A percentile compares a stretch with the other conserved stretches of the same genome.
Evolutionary conservation across 2,113 vertebrate species (phyloP).

Genomic region (Engystomops pustulosus): DNA sequence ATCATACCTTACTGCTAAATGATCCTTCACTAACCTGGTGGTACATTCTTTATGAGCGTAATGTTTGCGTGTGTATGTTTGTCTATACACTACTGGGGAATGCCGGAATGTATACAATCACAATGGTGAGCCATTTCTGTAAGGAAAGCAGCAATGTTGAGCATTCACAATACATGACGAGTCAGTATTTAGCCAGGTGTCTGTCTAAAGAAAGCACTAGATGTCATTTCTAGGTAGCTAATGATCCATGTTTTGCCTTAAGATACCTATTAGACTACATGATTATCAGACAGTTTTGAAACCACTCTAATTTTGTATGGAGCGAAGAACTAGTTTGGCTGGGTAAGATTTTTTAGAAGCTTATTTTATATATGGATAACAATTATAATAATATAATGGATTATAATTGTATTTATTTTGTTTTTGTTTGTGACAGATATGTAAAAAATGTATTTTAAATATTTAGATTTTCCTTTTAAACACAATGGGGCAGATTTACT

Average conservation of each 20-base stretch:
- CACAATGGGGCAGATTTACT: too few species aligned
- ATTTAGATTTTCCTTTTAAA: too few species aligned
- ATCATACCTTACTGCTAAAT: conserved; percentile 57
- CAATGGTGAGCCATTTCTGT: conserved; percentile 7
- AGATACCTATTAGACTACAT: background rate
- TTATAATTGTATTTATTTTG: too few species aligned
- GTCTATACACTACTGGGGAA: conserved; percentile 29
- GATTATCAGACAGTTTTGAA: background rate
- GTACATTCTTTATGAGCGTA: conserved; percentile 57
- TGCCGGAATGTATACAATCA: conserved; percentile 42
- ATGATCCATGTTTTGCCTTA: conserved; percentile 24
- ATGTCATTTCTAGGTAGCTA: conserved; percentile 14
- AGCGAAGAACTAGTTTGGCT: too few species aligned
- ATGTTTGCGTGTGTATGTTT: conserved; percentile 41
- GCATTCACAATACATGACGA: background rate
- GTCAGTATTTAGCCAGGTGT: conserved; percentile 16
- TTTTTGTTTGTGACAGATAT: too few species aligned
- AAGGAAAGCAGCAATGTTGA: background rate
- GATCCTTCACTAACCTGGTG: conserved; percentile 47
- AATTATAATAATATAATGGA: too few species aligned
- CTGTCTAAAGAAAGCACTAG: background rate
- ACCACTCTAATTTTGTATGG: too few species aligned
- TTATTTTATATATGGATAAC: too few species aligned
- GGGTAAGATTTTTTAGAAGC: too few species aligned
- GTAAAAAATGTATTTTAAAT: too few species aligned